Conservation (phyloP, 2,888 invertebrate species). For the Sminthurides aquaticus region DNA sequence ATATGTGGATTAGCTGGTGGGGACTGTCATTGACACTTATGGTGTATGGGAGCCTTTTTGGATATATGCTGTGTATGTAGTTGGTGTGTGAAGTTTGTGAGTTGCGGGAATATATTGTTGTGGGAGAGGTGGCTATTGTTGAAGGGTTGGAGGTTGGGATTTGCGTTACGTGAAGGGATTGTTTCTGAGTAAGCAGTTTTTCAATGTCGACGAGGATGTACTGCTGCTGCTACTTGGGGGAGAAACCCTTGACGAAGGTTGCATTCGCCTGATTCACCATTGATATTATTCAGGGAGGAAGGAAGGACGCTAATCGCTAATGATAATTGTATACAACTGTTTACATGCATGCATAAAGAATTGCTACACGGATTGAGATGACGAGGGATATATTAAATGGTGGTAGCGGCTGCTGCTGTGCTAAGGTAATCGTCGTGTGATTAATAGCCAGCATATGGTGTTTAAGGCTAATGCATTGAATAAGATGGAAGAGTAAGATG, state of each 20-base stretch:
- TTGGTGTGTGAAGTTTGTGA: background rate
- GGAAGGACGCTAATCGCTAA: background rate
- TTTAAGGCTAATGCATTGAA: no score
- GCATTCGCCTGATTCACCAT: background rate
- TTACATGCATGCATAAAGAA: no score
- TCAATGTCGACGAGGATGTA: conserved; percentile 42
- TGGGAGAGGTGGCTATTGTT: background rate
- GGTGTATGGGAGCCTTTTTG: background rate
- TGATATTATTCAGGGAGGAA: background rate
- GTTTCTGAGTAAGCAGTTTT: background rate
- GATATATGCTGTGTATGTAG: background rate
- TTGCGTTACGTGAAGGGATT: background rate
- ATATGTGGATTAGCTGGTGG: no score
- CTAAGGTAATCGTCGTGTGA: no score
- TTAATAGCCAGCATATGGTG: no score
- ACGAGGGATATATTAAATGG: no score
- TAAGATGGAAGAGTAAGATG: no score
- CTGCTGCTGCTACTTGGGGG: conserved; percentile 21
- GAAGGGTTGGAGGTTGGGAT: background rate
- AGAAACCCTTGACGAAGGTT: conserved; percentile 29
- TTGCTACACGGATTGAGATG: no score
- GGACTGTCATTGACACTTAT: conserved; percentile 42
- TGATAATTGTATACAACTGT: background rate
- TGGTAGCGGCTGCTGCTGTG: no score
- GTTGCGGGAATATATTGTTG: background rate